Base-by-base conservation (phyloP, 2,888 invertebrate species). In the Atethmia centrago region DNA sequence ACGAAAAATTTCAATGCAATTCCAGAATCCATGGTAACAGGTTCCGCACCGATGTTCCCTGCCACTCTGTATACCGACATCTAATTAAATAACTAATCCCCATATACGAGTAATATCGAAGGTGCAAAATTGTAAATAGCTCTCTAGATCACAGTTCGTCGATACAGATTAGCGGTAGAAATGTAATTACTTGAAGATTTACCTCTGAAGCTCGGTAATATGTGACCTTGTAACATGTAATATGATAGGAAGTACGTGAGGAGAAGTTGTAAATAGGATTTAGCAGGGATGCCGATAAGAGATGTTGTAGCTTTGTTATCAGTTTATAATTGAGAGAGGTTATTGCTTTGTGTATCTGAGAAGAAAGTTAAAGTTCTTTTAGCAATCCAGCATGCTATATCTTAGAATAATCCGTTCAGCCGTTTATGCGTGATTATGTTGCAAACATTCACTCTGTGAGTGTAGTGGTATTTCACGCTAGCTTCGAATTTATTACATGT, bases 131-230 rank as follows among this genome's bases (percentile, higher is more conserved):
- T 49, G 28, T 53, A 71, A 59, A 76, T 70, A 36, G 45, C 56
- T 58, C n/a, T 63, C 36, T 14, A 65, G 51, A 79, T 75, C 16
- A 42, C 12, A 58, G 65, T 36, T 56, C 45, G 49, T 67, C 42
- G 68, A 72, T 72, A 80, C 62, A 69, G 77, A 72, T 80, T 59
- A 53, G 69, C 42, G 80, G 81, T 19, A 2, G 2, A 83, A 79
- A 67, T 85, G 84, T 77, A 85, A 85, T 85, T 77, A 81, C 71
- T 83, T 79, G 14, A 62, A 74, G 79, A 85, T 81, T 76, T 79
- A 75, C 66, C 59, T 71, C 59, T 25, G 45, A 5, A 19, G 53
- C 61, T 47, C n/a, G 53, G 51, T 10, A 47, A 10, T 55, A n/a
- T 62, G 53, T 45, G 71, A 64, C 69, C 77, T 75, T 71, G 73